phyloP scores from a whole-genome alignment of 2,888 invertebrate genomes.

The Strigamia transsilvanica region DNA sequence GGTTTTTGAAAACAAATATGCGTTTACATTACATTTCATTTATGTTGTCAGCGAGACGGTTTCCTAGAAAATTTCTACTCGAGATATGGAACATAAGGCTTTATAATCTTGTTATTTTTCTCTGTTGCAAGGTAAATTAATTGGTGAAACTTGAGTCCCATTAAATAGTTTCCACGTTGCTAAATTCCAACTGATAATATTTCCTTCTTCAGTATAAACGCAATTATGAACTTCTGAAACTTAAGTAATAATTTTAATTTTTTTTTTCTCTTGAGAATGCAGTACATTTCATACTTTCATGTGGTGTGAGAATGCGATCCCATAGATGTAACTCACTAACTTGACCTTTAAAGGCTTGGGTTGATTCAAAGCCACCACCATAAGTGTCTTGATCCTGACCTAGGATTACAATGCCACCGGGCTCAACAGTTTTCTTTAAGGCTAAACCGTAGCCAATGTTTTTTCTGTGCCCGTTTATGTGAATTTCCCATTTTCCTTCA shows the following conservation, averaged over 20 bases:
- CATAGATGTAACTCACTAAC: constrained; percentile 35
- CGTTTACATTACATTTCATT: not conserved
- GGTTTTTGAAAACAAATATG: not conserved
- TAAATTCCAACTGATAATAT: constrained; percentile 42
- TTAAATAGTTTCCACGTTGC: constrained; percentile 16
- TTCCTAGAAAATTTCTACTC: constrained; percentile 15
- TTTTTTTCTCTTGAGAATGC: not conserved
- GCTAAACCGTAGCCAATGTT: not conserved
- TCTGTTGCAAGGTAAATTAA: constrained; percentile 26
- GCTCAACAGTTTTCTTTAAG: not conserved
- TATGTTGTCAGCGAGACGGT: constrained; percentile 7
- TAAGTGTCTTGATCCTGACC: constrained; percentile 24
- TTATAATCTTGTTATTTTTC: constrained; percentile 10
- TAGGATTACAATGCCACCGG: constrained; percentile 28
- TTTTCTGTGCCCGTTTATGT: constrained; percentile 12
- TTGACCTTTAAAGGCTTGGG: not conserved
- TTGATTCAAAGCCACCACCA: constrained; percentile 9
- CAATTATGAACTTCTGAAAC: constrained; percentile 6
- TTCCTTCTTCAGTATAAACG: not conserved
- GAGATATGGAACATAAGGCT: not conserved
- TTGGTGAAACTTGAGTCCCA: constrained; percentile 15
- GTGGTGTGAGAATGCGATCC: constrained; percentile 4
- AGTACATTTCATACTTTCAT: not conserved
- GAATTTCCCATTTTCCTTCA: constrained; percentile 22
- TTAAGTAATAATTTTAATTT: not conserved